A percentile compares a stretch with the other conserved stretches of the same genome.
Conservation (phyloP, 2,888 invertebrate species). For the Lasioglossum malachurum region DNA sequence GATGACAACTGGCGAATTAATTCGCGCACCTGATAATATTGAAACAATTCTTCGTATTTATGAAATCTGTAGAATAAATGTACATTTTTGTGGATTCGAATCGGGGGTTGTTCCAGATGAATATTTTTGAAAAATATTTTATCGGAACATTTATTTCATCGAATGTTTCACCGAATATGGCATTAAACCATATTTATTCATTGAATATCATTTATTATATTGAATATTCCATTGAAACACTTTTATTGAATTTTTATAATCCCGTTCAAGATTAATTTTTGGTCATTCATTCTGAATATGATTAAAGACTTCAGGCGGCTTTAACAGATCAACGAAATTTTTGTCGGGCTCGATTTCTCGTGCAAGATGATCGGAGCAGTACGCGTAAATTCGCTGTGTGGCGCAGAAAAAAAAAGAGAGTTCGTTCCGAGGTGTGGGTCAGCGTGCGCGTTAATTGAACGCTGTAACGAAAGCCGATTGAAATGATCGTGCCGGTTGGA, state of each 20-base stretch:
- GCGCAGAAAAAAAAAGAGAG: background rate
- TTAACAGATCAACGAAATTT: background rate
- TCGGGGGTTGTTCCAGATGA: background rate
- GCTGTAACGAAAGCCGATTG: background rate
- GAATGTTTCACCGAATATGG: background rate
- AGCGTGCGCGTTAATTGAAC: slow-evolving; percentile 11
- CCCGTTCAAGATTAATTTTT: background rate
- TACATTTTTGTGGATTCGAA: background rate
- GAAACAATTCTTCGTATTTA: background rate
- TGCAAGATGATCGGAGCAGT: background rate
- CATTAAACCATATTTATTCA: slow-evolving; percentile 2
- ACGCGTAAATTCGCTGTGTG: background rate
- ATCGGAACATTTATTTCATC: background rate
- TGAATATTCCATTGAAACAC: slow-evolving; percentile 1
- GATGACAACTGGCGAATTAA: background rate
- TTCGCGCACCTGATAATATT: background rate
- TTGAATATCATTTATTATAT: background rate
- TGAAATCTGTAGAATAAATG: background rate
- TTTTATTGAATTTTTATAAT: slow-evolving; percentile 1
- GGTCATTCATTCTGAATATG: too few species aligned
- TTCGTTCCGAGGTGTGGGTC: background rate
- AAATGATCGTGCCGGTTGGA: background rate
- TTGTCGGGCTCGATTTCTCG: background rate
- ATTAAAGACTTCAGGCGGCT: too few species aligned
- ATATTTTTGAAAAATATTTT: background rate